Evolutionary conservation across 2,797 vertebrate genomes (phyloP), one percentile per base, ranked within the genome.

Genomic region (Hydrolagus colliei): DNA sequence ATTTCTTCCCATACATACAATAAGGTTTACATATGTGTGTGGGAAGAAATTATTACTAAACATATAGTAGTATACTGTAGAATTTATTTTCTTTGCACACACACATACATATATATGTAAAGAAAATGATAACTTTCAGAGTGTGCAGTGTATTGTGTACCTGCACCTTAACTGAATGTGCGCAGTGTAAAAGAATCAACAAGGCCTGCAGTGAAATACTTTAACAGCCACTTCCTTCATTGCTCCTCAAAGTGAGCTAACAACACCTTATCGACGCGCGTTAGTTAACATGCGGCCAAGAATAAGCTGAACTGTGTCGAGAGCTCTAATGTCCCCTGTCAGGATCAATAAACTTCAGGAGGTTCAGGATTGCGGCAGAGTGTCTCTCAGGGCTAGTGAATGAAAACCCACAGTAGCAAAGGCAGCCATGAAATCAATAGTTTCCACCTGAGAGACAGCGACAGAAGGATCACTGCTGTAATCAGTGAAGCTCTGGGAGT

Each of bases 371-470:
- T 20, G 79, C 20, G 22, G 7, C 65, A 35, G 79, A 11, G 65
- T 16, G 65, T 68, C 27, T 71, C 79, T 5, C 10, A 11, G 79
- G 32, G 27, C 65, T 8, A 0, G 9, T 11, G 63, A 41, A 35
- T 68, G 65, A 67, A 71, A 68, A 84, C 16, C 11, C 16, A 8
- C 13, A 32, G 62, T 63, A 68, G 62, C 27, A 68, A 32, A 67
- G 63, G 18, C 79, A 71, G 63, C 67, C 41, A 14, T 9, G 41
- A 35, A 52, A 84, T 84, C 79, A 52, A 84, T 84, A 41, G 16
- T 71, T 68, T 41, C 79, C 79, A 84, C 79, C 65, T 84, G 79
- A 71, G 79, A 84, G 27, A 84, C 22, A 11, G 27, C 35, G 79
- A 71, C 79, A 84, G 65, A 6, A 52, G 35, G 79, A 71, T 71